phyloP scores from a whole-genome alignment of 2,888 invertebrate species.

The Drosophila colorata region DNA sequence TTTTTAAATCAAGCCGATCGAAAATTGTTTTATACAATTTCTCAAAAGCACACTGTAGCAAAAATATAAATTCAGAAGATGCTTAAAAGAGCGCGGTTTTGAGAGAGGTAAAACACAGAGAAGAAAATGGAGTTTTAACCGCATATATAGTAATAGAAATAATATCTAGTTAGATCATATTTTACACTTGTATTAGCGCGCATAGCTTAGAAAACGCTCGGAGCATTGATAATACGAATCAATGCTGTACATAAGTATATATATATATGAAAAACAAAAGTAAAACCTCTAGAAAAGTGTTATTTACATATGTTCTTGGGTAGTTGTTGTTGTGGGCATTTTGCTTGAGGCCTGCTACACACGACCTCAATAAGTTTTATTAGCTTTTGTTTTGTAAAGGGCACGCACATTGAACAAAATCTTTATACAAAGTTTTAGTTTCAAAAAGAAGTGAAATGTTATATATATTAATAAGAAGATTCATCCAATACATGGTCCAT shows the following conservation, averaged over 20 bases:
- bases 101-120: conserved; percentile 16
- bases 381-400: conserved; percentile 8
- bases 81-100: conserved; percentile 15
- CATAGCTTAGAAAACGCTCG: conserved; percentile 55
- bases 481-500: conserved; percentile 93
- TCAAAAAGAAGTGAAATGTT: conserved; percentile 17
- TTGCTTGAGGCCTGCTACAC: conserved; percentile 61
- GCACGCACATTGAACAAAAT: conserved; percentile 59
- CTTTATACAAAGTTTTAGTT: conserved; percentile 58
- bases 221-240: conserved; percentile 29
- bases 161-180: conserved; percentile 35
- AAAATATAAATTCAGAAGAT: conserved; percentile 8
- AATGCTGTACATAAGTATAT: conserved; percentile 17
- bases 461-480: conserved; percentile 45
- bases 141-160: background rate
- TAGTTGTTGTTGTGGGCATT: conserved; percentile 10
- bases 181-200: conserved; percentile 74
- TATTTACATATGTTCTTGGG: conserved; percentile 69
- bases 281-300: conserved; percentile 52
- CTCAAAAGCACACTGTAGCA: conserved; percentile 25
- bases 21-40: conserved; percentile 1
- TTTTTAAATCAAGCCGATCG: too few relatives aligned
- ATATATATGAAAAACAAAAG: conserved; percentile 6
- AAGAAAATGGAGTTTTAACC: conserved; percentile 12
- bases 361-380: conserved; percentile 65